Percentiles rank a stretch among this genome's conserved stretches.
phyloP scores from a whole-genome alignment of 2,888 invertebrate species.

The Trachelus iudaicus region DNA sequence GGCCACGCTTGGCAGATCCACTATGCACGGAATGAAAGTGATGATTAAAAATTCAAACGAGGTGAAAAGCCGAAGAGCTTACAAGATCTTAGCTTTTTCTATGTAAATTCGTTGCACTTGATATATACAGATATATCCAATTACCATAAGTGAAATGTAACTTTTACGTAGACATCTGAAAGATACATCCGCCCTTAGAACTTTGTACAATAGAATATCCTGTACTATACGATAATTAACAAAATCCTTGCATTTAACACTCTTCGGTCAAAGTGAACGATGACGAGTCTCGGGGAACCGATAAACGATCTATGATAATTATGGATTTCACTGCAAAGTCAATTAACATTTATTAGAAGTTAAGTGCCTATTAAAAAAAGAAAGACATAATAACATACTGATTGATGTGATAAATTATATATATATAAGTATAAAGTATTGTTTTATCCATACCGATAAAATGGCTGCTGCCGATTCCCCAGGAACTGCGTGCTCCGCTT shows the following conservation, averaged over 20 bases:
- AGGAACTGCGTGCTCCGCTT: slow-evolving; percentile 46
- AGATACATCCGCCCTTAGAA: neutral
- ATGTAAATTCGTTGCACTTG: neutral
- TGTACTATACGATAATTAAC: neutral
- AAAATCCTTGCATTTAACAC: neutral
- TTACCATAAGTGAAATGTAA: neutral
- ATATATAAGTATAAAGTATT: neutral
- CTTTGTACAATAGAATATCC: neutral
- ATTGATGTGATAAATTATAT: too few species aligned
- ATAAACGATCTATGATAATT: neutral
- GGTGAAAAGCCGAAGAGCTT: slow-evolving; percentile 26
- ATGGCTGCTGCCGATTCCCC: slow-evolving; percentile 60
- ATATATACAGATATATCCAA: neutral
- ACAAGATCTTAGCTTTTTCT: neutral
- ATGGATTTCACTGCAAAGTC: neutral
- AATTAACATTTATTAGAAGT: neutral
- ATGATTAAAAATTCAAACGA: slow-evolving; percentile 37
- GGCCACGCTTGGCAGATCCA: slow-evolving; percentile 34
- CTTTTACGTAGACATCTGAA: neutral
- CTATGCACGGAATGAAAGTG: slow-evolving; percentile 50
- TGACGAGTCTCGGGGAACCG: neutral
- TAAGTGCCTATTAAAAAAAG: slow-evolving; percentile 1
- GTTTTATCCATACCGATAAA: slow-evolving; percentile 44
- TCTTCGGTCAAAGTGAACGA: neutral
- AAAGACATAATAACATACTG: slow-evolving; percentile 15